Evolutionary conservation across 1,140 invertebrate genomes (phyloP).

Genomic region (Cylas formicarius): DNA sequence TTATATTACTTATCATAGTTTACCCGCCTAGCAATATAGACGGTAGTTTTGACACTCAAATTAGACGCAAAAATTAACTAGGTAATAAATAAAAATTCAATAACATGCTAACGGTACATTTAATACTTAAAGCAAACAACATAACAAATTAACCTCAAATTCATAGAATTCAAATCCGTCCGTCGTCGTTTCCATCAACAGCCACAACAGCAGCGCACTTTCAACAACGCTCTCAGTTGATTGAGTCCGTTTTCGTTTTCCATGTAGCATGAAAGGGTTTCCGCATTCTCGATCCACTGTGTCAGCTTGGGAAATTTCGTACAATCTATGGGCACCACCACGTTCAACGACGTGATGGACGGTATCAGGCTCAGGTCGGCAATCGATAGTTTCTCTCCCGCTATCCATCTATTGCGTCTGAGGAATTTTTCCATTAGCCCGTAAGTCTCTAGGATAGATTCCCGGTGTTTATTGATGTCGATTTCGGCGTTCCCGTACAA

Average conservation of each 20-base stretch:
- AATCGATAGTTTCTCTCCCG: slow-evolving; percentile 44
- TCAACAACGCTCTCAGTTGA: slow-evolving; percentile 13
- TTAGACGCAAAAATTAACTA: too few species aligned
- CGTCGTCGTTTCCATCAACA: slow-evolving; percentile 8
- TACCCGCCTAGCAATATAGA: too few species aligned
- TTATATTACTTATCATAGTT: too few species aligned
- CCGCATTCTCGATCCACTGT: slow-evolving; percentile 26
- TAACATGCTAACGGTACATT: too few species aligned
- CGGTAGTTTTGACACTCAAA: too few species aligned
- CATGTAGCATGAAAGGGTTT: slow-evolving; percentile 27
- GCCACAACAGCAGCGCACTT: slow-evolving; percentile 19
- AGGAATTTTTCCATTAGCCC: slow-evolving; percentile 20
- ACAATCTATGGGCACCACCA: slow-evolving; percentile 27
- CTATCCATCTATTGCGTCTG: slow-evolving; percentile 21
- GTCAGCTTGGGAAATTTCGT: slow-evolving; percentile 28
- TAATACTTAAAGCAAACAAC: too few species aligned
- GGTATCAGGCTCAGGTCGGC: slow-evolving; percentile 43
- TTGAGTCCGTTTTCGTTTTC: slow-evolving; percentile 24
- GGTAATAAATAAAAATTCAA: too few species aligned
- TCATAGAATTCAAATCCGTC: too few species aligned
- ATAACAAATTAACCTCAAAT: too few species aligned
- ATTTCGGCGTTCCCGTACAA: slow-evolving; percentile 14
- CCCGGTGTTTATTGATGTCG: slow-evolving; percentile 13
- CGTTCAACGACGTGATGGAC: slow-evolving; percentile 37
- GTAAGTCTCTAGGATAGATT: slow-evolving; percentile 16